Evolutionary conservation across 2,113 vertebrate genomes (phyloP), one percentile per base, ranked within the genome.

Genomic region (Rhagologus leucostigma): DNA sequence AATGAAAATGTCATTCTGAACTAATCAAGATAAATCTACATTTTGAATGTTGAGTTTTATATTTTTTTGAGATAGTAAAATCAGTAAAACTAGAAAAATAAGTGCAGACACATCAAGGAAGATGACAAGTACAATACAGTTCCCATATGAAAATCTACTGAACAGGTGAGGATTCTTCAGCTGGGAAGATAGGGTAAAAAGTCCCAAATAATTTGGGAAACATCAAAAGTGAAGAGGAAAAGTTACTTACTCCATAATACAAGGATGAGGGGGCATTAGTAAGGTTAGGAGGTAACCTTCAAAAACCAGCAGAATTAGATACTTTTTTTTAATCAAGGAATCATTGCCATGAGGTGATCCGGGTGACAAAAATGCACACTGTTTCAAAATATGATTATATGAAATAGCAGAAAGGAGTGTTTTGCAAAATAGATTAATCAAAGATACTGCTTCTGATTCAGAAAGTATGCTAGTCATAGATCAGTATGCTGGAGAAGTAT

Each of bases 391-490:
- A 47, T 1, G 6, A 46, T 50, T 27, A 50, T 30, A 46, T 42
- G 26, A 46, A 71, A 33, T 46, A 47, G 50, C n/a, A 68, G 33
- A 57, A 78, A 26, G 18, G 13, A 67, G 30, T 19, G 12, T 37
- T 82, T 82, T 70, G 47, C 18, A 63, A 32, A 62, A 59, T 76
- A 11, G 3, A 9, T 35, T 59, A 3, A 33, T 46, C 47, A 37
- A 4, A 49, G 15, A 11, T 41, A 26, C 30, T 44, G 7, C 29
- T 90, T 90, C 49, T 47, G 55, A 59, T 63, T 85, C 33, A 47
- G 39, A 73, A 60, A 37, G 16, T 59, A 26, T 11, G 17, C 0
- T 0, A 81, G 46, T n/a, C 39, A 10, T 16, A 16, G 27, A 59
- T 39, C 21, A 44, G 27, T 32, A 13, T 52, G 19, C 42, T 68